Conservation (phyloP, 2,113 vertebrate genomes). For the Cyphomyrus discorhynchus region DNA sequence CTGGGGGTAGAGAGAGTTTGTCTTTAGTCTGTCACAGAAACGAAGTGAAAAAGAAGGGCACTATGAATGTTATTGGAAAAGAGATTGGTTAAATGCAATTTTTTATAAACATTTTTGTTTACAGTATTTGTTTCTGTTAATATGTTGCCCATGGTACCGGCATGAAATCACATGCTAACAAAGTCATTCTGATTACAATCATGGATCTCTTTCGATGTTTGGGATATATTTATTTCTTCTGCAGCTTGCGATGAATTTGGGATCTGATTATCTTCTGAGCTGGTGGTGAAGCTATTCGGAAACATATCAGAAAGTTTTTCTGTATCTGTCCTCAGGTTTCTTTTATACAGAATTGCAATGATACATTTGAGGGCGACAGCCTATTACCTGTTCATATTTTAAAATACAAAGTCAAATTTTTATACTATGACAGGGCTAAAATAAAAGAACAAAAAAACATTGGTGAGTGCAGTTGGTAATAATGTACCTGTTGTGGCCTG, state of each 20-base stretch:
- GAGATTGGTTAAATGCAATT: conserved; percentile 57
- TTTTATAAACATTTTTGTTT: conserved; percentile 44
- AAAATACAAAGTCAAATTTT: conserved; percentile 6
- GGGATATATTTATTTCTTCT: neutral
- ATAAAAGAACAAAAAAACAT: neutral
- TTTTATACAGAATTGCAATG: conserved; percentile 12
- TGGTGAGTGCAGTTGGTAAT: conserved; percentile 1
- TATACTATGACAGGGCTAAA: neutral
- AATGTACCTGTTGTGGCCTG: neutral
- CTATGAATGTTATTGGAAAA: conserved; percentile 57
- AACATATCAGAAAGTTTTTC: neutral
- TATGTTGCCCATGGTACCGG: conserved; percentile 51
- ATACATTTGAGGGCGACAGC: neutral
- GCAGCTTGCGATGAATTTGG: neutral
- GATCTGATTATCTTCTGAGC: neutral
- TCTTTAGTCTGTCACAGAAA: conserved; percentile 43
- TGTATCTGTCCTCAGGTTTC: conserved; percentile 5
- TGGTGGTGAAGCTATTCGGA: neutral
- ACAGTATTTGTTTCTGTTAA: conserved; percentile 39
- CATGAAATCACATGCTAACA: conserved; percentile 21
- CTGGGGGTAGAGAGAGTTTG: conserved; percentile 51
- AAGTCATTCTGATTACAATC: conserved; percentile 13
- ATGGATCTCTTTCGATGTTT: neutral
- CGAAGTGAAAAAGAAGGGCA: conserved; percentile 33
- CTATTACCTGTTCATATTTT: neutral